Evolutionary conservation across 2,113 vertebrate genomes (phyloP).

Genomic region (Oryzias woworae): DNA sequence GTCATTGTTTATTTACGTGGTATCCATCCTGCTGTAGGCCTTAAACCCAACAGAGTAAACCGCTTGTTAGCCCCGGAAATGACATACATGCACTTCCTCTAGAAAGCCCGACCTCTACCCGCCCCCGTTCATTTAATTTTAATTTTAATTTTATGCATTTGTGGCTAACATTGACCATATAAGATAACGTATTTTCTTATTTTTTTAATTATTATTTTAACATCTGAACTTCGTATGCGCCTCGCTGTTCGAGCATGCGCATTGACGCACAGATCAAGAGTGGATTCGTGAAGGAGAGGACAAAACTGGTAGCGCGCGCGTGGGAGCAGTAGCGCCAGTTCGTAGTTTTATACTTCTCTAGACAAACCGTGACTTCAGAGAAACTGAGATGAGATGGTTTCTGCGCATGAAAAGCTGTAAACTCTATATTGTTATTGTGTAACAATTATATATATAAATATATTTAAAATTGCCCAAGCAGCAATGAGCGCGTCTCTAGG

Average conservation of each 20-base stretch:
- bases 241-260: not conserved
- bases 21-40: slow-evolving; percentile 49
- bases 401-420: too few relatives aligned
- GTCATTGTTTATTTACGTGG: slow-evolving; percentile 45
- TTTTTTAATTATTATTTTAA: too few relatives aligned
- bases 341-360: not conserved
- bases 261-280: not conserved
- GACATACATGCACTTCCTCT: slow-evolving; percentile 26
- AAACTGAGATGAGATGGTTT: too few relatives aligned
- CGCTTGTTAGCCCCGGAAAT: slow-evolving; percentile 35
- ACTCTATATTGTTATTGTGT: too few relatives aligned
- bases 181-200: too few relatives aligned
- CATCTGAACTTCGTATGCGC: too few relatives aligned
- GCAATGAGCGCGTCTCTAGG: slow-evolving; percentile 86
- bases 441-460: too few relatives aligned
- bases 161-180: not conserved
- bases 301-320: slow-evolving; percentile 9
- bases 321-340: not conserved
- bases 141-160: not conserved
- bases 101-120: not conserved
- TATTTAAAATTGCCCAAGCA: not conserved
- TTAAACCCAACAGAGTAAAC: slow-evolving; percentile 12
- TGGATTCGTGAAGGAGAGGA: not conserved
- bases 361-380: not conserved
- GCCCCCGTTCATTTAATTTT: not conserved